Conservation (phyloP, 1,140 invertebrate species). For the Brachionus angularis region DNA sequence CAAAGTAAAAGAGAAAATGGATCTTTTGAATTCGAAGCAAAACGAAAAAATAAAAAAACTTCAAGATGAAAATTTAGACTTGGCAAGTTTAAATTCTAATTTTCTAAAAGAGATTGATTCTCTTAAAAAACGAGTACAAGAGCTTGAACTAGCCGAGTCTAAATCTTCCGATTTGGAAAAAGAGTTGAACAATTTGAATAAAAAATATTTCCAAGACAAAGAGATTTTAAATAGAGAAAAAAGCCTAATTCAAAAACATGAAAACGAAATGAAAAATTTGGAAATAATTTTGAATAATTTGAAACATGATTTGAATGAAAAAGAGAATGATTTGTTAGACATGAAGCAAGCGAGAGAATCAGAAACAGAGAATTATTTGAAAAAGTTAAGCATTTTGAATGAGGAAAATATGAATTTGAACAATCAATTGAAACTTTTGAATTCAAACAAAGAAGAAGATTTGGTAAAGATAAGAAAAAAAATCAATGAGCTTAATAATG, state of each 20-base stretch:
- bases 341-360: neutral
- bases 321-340: neutral
- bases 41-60: conserved; percentile 2
- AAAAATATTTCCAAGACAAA: neutral
- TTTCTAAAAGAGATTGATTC: neutral
- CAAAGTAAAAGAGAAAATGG: conserved; percentile 41
- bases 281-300: neutral
- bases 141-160: neutral
- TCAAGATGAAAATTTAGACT: conserved; percentile 5
- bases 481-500: neutral
- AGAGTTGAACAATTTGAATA: neutral
- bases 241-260: conserved; percentile 3
- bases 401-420: conserved; percentile 32
- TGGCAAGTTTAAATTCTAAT: neutral
- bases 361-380: conserved; percentile 2
- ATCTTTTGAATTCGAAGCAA: neutral
- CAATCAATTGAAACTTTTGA: conserved; percentile 19
- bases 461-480: neutral
- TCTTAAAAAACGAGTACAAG: neutral
- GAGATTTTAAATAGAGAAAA: neutral
- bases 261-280: conserved; percentile 2
- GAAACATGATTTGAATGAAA: neutral
- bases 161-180: neutral
- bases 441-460: conserved; percentile 20
- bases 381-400: conserved; percentile 8